phyloP scores from a whole-genome alignment of 2,888 invertebrate species.

The Athalia circularis region DNA sequence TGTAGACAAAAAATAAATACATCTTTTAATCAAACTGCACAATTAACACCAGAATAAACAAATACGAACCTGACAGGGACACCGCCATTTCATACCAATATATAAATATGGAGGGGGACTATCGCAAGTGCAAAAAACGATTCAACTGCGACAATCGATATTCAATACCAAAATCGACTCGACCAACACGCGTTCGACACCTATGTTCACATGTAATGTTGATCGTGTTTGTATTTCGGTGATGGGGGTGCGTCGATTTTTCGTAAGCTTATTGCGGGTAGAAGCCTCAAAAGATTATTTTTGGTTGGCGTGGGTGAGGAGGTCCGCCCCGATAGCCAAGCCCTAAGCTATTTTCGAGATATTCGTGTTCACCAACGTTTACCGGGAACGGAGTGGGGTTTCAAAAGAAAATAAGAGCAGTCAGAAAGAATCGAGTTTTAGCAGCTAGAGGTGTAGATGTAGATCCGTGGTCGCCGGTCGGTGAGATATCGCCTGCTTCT shows the following conservation, averaged over 20 bases:
- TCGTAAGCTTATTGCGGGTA: slow-evolving; percentile 43
- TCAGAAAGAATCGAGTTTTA: slow-evolving; percentile 18
- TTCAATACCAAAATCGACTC: neutral
- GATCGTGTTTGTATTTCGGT: slow-evolving; percentile 47
- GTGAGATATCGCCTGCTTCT: slow-evolving; percentile 10
- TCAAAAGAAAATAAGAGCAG: slow-evolving; percentile 31
- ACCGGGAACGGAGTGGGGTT: slow-evolving; percentile 35
- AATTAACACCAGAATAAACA: slow-evolving; percentile 23
- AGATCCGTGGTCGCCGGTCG: slow-evolving; percentile 13
- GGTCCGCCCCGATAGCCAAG: slow-evolving; percentile 53
- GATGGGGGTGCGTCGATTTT: slow-evolving; percentile 52
- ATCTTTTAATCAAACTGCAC: neutral
- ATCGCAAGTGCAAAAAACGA: neutral
- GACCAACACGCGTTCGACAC: neutral
- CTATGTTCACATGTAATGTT: neutral
- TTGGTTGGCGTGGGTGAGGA: slow-evolving; percentile 68
- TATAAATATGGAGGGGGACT: neutral
- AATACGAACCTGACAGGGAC: slow-evolving; percentile 61
- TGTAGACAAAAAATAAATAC: neutral
- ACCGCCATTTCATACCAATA: slow-evolving; percentile 59
- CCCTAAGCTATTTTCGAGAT: slow-evolving; percentile 63
- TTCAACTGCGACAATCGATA: slow-evolving; percentile 13
- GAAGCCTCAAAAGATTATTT: slow-evolving; percentile 57
- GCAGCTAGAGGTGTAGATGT: neutral
- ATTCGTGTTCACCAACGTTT: slow-evolving; percentile 50